phyloP scores from a whole-genome alignment of 2,888 invertebrate species.

The Steinernema carpocapsae region DNA sequence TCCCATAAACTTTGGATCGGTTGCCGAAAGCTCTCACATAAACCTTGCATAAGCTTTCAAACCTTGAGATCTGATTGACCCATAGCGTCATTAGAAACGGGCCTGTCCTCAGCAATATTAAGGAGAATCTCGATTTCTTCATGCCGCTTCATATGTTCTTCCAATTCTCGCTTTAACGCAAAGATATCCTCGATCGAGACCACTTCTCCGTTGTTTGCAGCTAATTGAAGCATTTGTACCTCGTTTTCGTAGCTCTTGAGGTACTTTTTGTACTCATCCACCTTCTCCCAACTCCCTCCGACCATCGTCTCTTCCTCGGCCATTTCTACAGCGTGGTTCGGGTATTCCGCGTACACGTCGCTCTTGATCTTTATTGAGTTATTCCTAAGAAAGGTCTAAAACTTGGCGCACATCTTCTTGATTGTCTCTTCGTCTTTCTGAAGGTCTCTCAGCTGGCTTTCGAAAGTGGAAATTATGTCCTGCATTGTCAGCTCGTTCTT shows the following conservation, averaged over 20 bases:
- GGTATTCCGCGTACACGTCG: conserved; percentile 40
- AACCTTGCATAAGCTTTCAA: no score
- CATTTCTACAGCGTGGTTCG: not conserved
- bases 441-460: not conserved
- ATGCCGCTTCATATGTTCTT: not conserved
- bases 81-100: no score
- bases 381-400: conserved; percentile 36
- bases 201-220: not conserved
- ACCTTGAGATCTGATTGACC: no score
- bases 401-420: conserved; percentile 27
- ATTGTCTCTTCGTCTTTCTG: conserved; percentile 33
- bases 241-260: not conserved
- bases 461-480: not conserved
- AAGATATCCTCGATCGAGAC: not conserved
- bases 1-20: no score
- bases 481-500: not conserved
- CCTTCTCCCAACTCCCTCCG: not conserved
- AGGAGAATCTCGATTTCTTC: not conserved
- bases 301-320: not conserved
- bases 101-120: not conserved
- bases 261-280: not conserved
- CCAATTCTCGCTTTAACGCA: not conserved
- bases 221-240: not conserved
- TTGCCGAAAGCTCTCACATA: no score
- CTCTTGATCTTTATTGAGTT: conserved; percentile 41